Evolutionary conservation across 1,140 invertebrate species (phyloP).

Genomic region (Nilaparvata lugens): DNA sequence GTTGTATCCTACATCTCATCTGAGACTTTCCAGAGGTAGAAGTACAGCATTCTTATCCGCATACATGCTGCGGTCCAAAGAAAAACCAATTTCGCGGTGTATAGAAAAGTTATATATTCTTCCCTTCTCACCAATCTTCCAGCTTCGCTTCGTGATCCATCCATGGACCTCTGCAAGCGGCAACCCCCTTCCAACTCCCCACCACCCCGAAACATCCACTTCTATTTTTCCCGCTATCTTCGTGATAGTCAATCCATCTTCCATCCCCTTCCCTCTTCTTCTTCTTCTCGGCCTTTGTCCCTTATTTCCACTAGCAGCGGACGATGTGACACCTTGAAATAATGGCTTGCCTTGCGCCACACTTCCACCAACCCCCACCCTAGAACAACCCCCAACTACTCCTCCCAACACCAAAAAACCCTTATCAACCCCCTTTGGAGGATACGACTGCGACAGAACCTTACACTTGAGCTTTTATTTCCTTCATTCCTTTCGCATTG

Average conservation of each 20-base stretch:
- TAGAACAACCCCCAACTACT: no score
- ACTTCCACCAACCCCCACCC: no score
- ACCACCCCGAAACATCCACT: neutral
- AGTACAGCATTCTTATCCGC: no score
- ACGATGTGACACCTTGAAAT: conserved; percentile 8
- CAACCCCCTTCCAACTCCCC: no score
- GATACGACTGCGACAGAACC: no score
- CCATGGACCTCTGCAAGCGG: no score
- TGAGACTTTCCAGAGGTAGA: no score
- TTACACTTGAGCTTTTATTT: no score
- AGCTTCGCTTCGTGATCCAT: neutral
- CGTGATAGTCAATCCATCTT: conserved; percentile 7
- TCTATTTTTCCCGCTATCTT: neutral
- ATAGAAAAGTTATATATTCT: conserved; percentile 6
- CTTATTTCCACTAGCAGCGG: conserved; percentile 5
- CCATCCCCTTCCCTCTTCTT: neutral
- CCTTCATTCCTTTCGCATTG: no score
- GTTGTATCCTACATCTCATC: no score
- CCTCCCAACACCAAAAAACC: no score
- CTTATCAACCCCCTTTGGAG: no score
- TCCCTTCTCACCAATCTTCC: neutral
- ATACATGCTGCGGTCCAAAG: neutral
- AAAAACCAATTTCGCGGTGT: conserved; percentile 5
- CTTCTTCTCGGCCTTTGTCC: neutral
- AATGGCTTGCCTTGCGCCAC: neutral